These are phyloP conservation scores for Ivindomyrus marchei DNA, from an alignment of 2,113 vertebrate genomes.

Conservation along the genomic window DNA sequence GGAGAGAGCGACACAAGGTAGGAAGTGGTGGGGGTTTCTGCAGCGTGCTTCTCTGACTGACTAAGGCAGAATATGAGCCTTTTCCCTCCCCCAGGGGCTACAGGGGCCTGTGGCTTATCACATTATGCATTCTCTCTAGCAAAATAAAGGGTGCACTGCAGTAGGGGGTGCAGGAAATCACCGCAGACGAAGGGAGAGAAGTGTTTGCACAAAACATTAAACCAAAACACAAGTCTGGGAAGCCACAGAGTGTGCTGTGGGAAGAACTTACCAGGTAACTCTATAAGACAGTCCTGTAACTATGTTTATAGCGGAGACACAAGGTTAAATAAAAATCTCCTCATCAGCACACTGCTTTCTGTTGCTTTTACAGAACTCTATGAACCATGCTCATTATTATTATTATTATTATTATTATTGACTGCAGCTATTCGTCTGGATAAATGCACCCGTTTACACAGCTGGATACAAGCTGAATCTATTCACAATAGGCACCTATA, in stretches of 20 bases:
- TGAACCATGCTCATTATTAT: not conserved
- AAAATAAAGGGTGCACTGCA: slow-evolving; percentile 2
- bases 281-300: not conserved
- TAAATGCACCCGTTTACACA: not conserved
- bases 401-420: not conserved
- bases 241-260: not conserved
- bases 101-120: not conserved
- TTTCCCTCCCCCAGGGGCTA: not conserved
- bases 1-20: too few species aligned
- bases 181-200: not conserved
- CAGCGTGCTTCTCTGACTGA: not conserved
- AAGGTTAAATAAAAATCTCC: not conserved
- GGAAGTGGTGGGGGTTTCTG: not conserved
- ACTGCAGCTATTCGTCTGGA: not conserved
- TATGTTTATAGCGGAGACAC: not conserved
- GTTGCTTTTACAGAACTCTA: not conserved
- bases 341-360: not conserved
- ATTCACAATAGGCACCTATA: not conserved
- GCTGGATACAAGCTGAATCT: not conserved
- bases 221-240: not conserved
- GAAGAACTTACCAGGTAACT: not conserved
- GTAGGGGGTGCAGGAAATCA: not conserved
- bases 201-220: not conserved
- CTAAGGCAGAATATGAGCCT: not conserved
- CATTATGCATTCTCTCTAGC: not conserved